Evolutionary conservation across 2,888 invertebrate genomes (phyloP), one percentile per base, ranked within the genome.

Genomic region (Lissonota sp.): DNA sequence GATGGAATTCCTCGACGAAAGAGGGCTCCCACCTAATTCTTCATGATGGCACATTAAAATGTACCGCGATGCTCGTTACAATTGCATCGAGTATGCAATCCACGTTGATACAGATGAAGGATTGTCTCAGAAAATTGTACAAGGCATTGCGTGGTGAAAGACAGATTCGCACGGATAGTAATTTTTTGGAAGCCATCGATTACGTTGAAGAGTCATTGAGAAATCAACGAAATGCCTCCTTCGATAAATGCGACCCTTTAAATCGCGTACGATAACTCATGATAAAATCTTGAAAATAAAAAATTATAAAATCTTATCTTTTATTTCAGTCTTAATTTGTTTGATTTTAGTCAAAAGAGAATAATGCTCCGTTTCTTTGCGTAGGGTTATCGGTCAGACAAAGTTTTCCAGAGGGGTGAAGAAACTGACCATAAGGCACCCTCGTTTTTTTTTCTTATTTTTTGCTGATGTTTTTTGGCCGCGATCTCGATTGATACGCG

Each of bases 1-100:
- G 37, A 4, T 88, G 84, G 70, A 70, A 85, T 49, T 14, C 83
- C 3, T 39, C 44, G 8, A 84, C 16, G 4, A 84, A 82, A 55
- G 64, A 84, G 42, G 88, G 88, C 3, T 78, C 71, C 1, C 84
- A 82, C 7, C 79, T 88, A 57, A 44, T 87, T 46, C 66, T 87
- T 26, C 84, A 87, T 63, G 88, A 87, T 37, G 55, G 80, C 40
- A 84, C 79, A 55, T 40, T 63, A 3, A 84, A 69, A 44, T 72
- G 71, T 42, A 58, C 60, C 0, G 87, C 80, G 0, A 76, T 80
- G 69, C 78, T 88, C 67, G 70, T 85, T n/a, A 46, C 67, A 4
- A 83, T 85, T 4, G 64, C 67, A 10, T 6, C 85, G 0, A 58
- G 44, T 12, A 86, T 87, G 85, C 55, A 49, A 5, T 72, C 70